Percentiles rank a stretch among this genome's conserved stretches.
Evolutionary conservation across 1,140 invertebrate species (phyloP).

Genomic region (Calliopsis andreniformis): DNA sequence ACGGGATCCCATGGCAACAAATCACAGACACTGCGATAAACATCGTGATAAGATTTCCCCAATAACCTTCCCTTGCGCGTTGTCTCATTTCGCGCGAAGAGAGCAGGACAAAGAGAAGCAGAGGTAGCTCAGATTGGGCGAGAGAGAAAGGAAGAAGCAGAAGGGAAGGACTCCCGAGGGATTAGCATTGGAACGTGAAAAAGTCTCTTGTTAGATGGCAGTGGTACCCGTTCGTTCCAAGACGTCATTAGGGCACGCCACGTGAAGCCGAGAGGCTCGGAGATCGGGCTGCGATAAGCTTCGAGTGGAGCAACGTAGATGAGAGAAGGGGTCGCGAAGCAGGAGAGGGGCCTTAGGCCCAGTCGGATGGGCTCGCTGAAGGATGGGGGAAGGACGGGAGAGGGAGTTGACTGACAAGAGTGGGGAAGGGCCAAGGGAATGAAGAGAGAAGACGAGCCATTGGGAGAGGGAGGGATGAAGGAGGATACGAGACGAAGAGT

Average conservation of each 20-base stretch:
- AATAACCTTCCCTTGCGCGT: background rate
- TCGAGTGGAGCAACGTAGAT: constrained; percentile 26
- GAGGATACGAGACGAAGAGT: constrained; percentile 78
- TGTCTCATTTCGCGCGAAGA: constrained; percentile 15
- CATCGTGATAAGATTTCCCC: constrained; percentile 39
- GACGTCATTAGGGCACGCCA: constrained; percentile 80
- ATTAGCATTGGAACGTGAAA: constrained; percentile 80
- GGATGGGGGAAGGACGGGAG: constrained; percentile 15
- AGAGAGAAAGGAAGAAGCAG: constrained; percentile 27
- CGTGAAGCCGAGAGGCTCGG: constrained; percentile 73
- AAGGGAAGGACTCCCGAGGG: constrained; percentile 60
- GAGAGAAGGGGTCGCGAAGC: constrained; percentile 55
- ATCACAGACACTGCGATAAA: constrained; percentile 44
- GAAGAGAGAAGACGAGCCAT: constrained; percentile 35
- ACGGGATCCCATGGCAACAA: constrained; percentile 21
- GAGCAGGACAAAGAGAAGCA: constrained; percentile 9
- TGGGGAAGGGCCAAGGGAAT: background rate
- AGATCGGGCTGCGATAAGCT: constrained; percentile 76
- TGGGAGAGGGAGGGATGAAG: constrained; percentile 47
- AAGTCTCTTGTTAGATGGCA: constrained; percentile 77
- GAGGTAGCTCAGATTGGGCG: background rate
- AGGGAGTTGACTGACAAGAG: constrained; percentile 35
- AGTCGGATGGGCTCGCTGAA: constrained; percentile 48
- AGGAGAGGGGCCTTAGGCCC: constrained; percentile 45
- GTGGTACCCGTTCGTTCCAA: constrained; percentile 71